Evolutionary conservation across 2,797 vertebrate species (phyloP).

Genomic region (Propithecus deckenii): DNA sequence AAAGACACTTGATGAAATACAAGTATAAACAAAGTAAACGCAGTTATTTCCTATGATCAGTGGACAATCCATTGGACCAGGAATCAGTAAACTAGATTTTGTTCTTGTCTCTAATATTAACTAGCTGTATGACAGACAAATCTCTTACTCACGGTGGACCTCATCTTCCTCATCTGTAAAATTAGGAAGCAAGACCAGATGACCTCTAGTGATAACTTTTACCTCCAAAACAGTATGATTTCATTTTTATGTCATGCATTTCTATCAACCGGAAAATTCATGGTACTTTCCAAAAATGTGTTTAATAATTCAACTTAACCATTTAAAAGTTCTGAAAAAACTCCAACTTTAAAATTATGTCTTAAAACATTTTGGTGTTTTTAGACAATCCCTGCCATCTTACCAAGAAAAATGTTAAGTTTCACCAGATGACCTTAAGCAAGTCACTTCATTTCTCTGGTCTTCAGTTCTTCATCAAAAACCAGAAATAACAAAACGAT

Average conservation of each 20-base stretch:
- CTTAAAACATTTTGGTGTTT: neutral
- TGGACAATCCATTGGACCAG: neutral
- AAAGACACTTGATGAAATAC: constrained; percentile 18
- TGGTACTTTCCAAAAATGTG: constrained; percentile 51
- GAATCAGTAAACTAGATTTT: constrained; percentile 36
- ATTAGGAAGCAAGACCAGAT: neutral
- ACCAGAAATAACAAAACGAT: neutral
- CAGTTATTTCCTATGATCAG: constrained; percentile 15
- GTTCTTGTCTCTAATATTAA: neutral
- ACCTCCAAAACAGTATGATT: neutral
- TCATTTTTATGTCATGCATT: neutral
- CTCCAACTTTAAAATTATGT: neutral
- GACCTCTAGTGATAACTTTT: neutral
- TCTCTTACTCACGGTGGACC: neutral
- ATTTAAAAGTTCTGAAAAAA: constrained; percentile 12
- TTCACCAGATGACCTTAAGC: neutral
- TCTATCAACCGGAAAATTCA: constrained; percentile 41
- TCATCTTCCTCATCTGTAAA: constrained; percentile 32
- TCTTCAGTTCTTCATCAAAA: neutral
- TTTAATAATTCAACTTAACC: neutral
- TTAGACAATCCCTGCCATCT: neutral
- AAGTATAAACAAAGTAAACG: constrained; percentile 37
- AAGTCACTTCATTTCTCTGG: neutral
- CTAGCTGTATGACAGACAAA: neutral
- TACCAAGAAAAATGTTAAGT: neutral